Base-by-base conservation (phyloP, 35 echinoderm and acorn worm genomes). In the Ptychodera flava region DNA sequence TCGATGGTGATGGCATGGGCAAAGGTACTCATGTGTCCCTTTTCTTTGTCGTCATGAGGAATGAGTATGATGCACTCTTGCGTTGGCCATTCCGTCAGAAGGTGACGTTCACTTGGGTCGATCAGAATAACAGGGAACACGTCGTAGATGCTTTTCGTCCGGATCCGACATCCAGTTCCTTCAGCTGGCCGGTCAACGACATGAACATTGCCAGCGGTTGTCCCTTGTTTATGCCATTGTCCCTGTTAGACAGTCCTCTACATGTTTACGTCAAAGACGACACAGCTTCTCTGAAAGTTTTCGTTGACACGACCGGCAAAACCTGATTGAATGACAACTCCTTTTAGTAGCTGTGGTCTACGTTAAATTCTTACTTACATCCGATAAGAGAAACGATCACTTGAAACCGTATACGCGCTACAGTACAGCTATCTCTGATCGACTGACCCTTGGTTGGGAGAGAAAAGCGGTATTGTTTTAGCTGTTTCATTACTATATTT, bases 81-180 rank as follows among this genome's bases (percentile, higher is more conserved):
- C 31, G 53, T 16, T 90, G n/a, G n/a, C n/a, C n/a, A n/a, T n/a
- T n/a, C n/a, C n/a, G n/a, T n/a, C n/a, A n/a, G n/a, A n/a, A n/a
- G 89, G 89, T 90, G 1, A 78, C 28, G 16, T 86, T 90, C 35
- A 30, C 35, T 15, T 79, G 85, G 76, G n/a, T n/a, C n/a, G n/a
- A n/a, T n/a, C n/a, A n/a, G n/a, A n/a, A n/a, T n/a, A n/a, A n/a
- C n/a, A n/a, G n/a, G n/a, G n/a, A n/a, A n/a, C n/a, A n/a, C n/a
- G n/a, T n/a, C n/a, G n/a, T n/a, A n/a, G 89, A 90, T 53, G 82
- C 82, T 15, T 90, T 90, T 34, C 33, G 36, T 28, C 89, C 89
- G 28, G 89, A 90, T 33, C 89, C 89, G n/a, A 35, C 28, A 0
- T 85, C 83, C 34, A 90, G 34, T 78, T 90, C 89, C 1, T 90